phyloP scores from a whole-genome alignment of 2,113 vertebrate genomes.

The Apteryx mantelli region DNA sequence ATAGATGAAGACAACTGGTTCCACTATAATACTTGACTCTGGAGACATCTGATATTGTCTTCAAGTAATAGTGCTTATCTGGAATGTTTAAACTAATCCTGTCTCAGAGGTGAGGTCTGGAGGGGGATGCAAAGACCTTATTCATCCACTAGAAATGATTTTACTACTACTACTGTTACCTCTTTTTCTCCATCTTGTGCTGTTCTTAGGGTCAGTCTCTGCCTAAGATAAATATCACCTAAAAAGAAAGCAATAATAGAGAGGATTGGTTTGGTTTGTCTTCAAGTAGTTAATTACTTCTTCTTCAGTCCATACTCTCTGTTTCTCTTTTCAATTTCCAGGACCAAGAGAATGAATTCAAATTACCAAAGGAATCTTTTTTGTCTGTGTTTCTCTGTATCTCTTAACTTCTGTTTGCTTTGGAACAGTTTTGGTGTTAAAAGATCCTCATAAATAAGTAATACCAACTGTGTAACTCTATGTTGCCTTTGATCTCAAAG shows the following conservation, averaged over 20 bases:
- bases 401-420: background rate
- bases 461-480: background rate
- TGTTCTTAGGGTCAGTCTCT: background rate
- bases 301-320: background rate
- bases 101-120: background rate
- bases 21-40: background rate
- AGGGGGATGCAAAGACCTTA: background rate
- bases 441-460: constrained; percentile 23
- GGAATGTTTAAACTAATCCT: background rate
- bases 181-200: background rate
- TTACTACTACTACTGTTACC: background rate
- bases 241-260: background rate
- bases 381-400: background rate
- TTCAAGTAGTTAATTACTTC: background rate
- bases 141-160: background rate
- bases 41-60: background rate
- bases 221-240: background rate
- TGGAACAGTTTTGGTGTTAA: background rate
- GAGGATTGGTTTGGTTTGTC: background rate
- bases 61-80: background rate
- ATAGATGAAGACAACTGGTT: background rate
- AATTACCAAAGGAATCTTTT: background rate
- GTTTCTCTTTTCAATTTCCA: background rate
- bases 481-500: background rate
- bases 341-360: background rate